A percentile compares a stretch with the other conserved stretches of the same genome.
These are phyloP conservation scores for Tachysurus vachellii DNA, from an alignment of 2,113 vertebrate species.

Conservation along the genomic window DNA sequence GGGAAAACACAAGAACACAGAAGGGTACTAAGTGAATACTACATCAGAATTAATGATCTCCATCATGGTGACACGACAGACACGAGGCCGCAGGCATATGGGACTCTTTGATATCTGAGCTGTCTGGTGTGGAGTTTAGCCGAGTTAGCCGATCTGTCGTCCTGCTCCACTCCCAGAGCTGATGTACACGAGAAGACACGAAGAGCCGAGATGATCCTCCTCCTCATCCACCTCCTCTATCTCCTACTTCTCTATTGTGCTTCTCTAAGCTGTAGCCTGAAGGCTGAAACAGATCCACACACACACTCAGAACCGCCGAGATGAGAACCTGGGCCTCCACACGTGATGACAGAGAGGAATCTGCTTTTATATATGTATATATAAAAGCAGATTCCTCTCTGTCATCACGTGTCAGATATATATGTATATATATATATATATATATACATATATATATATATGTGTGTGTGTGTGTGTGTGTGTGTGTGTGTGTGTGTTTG, in stretches of 20 bases:
- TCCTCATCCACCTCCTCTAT: not conserved
- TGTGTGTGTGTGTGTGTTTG: conserved; percentile 1
- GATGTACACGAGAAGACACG: conserved; percentile 15
- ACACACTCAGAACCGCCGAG: not conserved
- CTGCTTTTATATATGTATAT: too few species aligned
- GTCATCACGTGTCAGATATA: not conserved
- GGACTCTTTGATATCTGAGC: conserved; percentile 27
- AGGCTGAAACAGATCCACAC: conserved; percentile 16
- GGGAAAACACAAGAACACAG: conserved; percentile 6
- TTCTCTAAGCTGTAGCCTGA: conserved; percentile 12
- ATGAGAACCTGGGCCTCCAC: too few species aligned
- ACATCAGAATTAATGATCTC: conserved; percentile 28
- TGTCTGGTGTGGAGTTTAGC: conserved; percentile 6
- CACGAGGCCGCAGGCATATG: conserved; percentile 11
- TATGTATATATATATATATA: too few species aligned
- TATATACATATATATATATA: not conserved
- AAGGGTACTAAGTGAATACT: conserved; percentile 8
- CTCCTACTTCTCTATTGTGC: conserved; percentile 30
- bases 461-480: not conserved
- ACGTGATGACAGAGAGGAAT: conserved; percentile 2
- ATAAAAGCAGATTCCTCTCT: conserved; percentile 2
- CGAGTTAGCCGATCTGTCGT: conserved; percentile 20
- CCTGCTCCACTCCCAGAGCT: not conserved
- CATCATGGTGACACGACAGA: conserved; percentile 23
- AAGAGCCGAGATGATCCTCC: not conserved